Evolutionary conservation across 1,140 invertebrate genomes (phyloP).

Genomic region (Lordiphosa collinella): DNA sequence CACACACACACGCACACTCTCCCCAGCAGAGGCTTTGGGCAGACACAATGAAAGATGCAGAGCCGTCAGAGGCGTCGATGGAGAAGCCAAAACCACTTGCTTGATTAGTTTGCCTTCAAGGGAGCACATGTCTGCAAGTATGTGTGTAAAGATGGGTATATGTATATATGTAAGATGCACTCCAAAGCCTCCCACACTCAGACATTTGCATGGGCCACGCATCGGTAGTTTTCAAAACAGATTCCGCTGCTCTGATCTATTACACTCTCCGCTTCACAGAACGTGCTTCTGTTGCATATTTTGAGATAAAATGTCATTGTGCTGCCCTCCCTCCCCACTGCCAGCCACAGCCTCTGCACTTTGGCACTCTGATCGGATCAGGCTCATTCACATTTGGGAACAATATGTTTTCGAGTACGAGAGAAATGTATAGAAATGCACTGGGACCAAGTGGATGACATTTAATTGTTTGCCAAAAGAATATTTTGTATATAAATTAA

Average conservation of each 20-base stretch:
- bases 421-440: background rate
- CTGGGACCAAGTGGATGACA: background rate
- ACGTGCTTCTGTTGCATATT: constrained; percentile 74
- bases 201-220: constrained; percentile 61
- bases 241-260: constrained; percentile 61
- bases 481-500: too few species aligned
- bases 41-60: constrained; percentile 16
- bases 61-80: constrained; percentile 4
- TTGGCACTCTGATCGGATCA: constrained; percentile 59
- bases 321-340: constrained; percentile 11
- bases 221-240: constrained; percentile 54
- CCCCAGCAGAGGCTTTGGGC: background rate
- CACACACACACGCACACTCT: constrained; percentile 6
- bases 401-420: constrained; percentile 25
- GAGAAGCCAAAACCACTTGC: constrained; percentile 7
- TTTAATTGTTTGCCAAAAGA: background rate
- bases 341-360: background rate
- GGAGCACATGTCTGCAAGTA: background rate
- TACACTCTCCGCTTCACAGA: constrained; percentile 71
- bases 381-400: constrained; percentile 48
- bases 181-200: constrained; percentile 21
- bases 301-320: constrained; percentile 73
- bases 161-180: constrained; percentile 26
- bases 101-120: constrained; percentile 11
- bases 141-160: background rate